Evolutionary conservation across 2,888 invertebrate species (phyloP), one percentile per base, ranked within the genome.

Genomic region (Oconnorella tubifera): DNA sequence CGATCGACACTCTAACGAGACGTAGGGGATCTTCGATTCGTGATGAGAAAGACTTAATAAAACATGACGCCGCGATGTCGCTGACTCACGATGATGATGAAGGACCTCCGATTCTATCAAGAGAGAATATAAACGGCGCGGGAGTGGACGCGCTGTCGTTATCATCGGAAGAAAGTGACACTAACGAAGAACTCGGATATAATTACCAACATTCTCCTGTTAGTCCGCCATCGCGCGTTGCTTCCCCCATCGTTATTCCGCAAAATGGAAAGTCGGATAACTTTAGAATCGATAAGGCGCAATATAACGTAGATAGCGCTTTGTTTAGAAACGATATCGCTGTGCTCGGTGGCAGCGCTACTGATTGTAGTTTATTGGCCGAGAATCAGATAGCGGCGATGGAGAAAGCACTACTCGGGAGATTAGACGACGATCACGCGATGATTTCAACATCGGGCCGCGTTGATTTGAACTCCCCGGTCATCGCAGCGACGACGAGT

Each of bases 391-490:
- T 51, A 6, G 53, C 53, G 6, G 53, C 53, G 14, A 51, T 51
- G 53, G 53, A 51, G 25, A 51, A 51, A 27, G 53, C 53, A 6
- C 53, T 51, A 4, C 53, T 51, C 6, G 53, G 53, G 10, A 40
- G 40, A 40, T 14, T n/a, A n/a, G n/a, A n/a, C n/a, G n/a, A n/a
- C n/a, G n/a, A n/a, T n/a, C n/a, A n/a, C n/a, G n/a, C n/a, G n/a
- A n/a, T n/a, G n/a, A n/a, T n/a, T n/a, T n/a, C n/a, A n/a, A n/a
- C n/a, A n/a, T n/a, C n/a, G n/a, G n/a, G n/a, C n/a, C n/a, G n/a
- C n/a, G 3, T 53, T n/a, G 19, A 19, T 27, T 23, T 27, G 53
- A 53, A 0, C 3, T 19, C 53, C 10, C 48, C 14, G 48, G 19
- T 25, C 1, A 10, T 51, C 51, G n/a, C 40, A 40, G 40, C 19